These are phyloP conservation scores for Homalodisca vitripennis DNA, from an alignment of 1,140 invertebrate genomes.

Conservation along the genomic window DNA sequence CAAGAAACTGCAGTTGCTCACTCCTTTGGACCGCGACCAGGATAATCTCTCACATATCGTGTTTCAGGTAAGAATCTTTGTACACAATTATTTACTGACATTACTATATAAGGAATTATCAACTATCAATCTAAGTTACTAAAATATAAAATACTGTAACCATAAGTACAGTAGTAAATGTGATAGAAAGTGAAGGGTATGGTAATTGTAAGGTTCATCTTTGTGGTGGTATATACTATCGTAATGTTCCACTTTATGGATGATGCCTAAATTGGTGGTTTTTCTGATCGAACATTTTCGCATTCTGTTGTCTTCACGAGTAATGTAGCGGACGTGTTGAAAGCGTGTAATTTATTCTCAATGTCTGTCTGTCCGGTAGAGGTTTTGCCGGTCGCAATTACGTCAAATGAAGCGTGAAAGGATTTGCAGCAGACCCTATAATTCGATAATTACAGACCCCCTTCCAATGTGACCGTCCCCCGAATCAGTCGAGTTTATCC, in stretches of 20 bases:
- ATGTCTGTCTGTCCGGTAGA: background rate
- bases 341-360: constrained; percentile 22
- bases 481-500: background rate
- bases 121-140: no score
- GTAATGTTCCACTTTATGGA: no score
- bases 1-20: constrained; percentile 74
- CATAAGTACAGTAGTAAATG: no score
- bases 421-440: background rate
- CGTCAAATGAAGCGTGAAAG: constrained; percentile 12
- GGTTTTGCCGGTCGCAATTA: background rate
- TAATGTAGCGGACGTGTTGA: background rate
- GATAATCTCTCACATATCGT: constrained; percentile 84
- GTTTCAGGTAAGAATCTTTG: constrained; percentile 67
- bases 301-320: background rate
- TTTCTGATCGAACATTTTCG: no score
- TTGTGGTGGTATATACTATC: no score
- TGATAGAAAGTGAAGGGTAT: no score
- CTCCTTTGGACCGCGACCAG: constrained; percentile 81
- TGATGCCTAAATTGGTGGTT: no score
- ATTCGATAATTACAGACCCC: constrained; percentile 20
- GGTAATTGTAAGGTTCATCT: no score
- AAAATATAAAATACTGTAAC: no score
- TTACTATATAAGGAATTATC: no score
- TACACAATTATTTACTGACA: background rate
- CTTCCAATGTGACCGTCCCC: background rate